Evolutionary conservation across 1,140 invertebrate genomes (phyloP).

Genomic region (Gonatopus flavifemur): DNA sequence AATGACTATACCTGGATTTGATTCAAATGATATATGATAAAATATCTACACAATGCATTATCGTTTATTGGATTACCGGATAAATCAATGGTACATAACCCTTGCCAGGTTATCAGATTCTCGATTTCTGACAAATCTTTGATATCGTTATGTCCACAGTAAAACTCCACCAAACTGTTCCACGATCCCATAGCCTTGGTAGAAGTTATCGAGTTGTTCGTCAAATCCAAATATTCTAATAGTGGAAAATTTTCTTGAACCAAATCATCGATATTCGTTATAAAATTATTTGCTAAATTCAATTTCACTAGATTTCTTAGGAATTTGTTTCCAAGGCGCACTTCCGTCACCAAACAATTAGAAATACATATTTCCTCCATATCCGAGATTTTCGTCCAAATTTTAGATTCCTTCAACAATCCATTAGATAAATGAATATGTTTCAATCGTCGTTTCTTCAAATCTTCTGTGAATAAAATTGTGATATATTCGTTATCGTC

Average conservation of each 20-base stretch:
- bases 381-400: neutral
- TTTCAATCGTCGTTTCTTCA: neutral
- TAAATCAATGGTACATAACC: constrained; percentile 21
- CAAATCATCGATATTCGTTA: constrained; percentile 12
- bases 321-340: neutral
- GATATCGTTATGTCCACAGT: constrained; percentile 25
- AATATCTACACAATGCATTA: constrained; percentile 17
- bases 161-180: constrained; percentile 24
- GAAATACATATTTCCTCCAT: constrained; percentile 17
- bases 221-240: constrained; percentile 25
- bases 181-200: constrained; percentile 17
- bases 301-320: constrained; percentile 20
- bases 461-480: too few species aligned
- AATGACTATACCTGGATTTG: constrained; percentile 7
- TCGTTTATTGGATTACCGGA: constrained; percentile 17
- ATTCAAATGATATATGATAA: constrained; percentile 19
- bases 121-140: constrained; percentile 16
- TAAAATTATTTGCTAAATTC: constrained; percentile 24
- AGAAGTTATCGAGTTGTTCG: constrained; percentile 24
- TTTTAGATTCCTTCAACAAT: neutral
- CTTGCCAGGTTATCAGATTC: constrained; percentile 24
- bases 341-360: constrained; percentile 12
- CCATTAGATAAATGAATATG: constrained; percentile 9
- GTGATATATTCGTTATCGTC: neutral
- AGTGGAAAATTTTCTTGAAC: constrained; percentile 20